phyloP scores from a whole-genome alignment of 2,888 invertebrate species.

The Zhuqinia jingwanae region DNA sequence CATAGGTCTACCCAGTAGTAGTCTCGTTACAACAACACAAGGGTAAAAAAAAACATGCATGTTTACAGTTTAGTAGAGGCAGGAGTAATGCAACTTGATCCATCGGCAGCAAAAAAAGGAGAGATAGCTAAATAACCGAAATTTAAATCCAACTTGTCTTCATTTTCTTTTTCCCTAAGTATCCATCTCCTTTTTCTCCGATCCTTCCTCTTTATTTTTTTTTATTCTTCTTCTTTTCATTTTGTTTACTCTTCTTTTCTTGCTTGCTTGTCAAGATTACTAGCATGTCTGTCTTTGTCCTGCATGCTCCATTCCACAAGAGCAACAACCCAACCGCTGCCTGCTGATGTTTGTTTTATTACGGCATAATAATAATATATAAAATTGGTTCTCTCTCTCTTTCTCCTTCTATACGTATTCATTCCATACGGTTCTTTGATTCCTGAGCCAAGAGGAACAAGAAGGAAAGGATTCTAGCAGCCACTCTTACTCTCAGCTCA shows the following conservation, averaged over 20 bases:
- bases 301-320: neutral
- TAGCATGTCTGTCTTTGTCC: neutral
- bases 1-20: constrained; percentile 10
- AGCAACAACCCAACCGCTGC: neutral
- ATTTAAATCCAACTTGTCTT: constrained; percentile 62
- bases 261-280: constrained; percentile 14
- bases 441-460: constrained; percentile 25
- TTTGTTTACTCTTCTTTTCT: constrained; percentile 29
- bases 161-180: constrained; percentile 27
- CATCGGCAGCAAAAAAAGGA: neutral
- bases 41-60: neutral
- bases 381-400: neutral
- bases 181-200: neutral
- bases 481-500: neutral
- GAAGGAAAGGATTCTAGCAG: neutral
- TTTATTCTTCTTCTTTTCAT: neutral
- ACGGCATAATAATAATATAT: too few species aligned
- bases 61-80: neutral
- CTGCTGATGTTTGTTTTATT: neutral
- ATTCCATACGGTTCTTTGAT: constrained; percentile 20
- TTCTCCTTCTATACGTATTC: neutral
- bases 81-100: constrained; percentile 47
- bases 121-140: constrained; percentile 41
- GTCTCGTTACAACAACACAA: neutral
- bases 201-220: neutral